Evolutionary conservation across 1,140 invertebrate genomes (phyloP), one percentile per base, ranked within the genome.

Genomic region (Rhopalosiphum padi): DNA sequence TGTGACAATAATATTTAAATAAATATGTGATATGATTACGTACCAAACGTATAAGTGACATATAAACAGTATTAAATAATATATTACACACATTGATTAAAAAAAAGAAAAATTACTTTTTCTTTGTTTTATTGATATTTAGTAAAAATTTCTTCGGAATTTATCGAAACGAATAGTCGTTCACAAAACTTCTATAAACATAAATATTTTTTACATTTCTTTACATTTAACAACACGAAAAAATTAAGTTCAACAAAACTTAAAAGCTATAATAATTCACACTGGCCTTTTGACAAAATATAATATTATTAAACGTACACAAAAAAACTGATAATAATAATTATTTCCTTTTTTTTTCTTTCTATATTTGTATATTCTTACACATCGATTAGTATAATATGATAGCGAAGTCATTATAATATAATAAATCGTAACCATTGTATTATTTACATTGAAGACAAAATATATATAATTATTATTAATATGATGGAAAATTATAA

Each of bases 381-480:
- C 11, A 68, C 60, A n/a, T 68, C 11, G 55, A n/a, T 68, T 18
- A 68, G 11, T 68, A n/a, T 55, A 55, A 1, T n/a, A 68, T n/a
- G 60, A n/a, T 68, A 68, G 15, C 4, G 15, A 68, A 5, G 4
- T n/a, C 11, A 68, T 18, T 68, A n/a, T 60, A 60, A 0, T 68
- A 68, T 68, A 68, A n/a, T 68, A 18, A 15, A 68, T 68, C 30
- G 21, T 83, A 41, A 51, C 35, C 6, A 87, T 87, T 48, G 18
- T n/a, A 21, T 48, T 88, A 88, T 88, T 88, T 88, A 87, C 86
- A 87, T 85, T 85, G 43, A 43, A 43, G 25, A 86, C 41, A 35
- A 51, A n/a, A 68, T 68, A n/a, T 68, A n/a, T 68, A 68, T 68
- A 68, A 68, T 68, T 68, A 68, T 68, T 68, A 68, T 68, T 68